Base-by-base conservation (phyloP, 2,797 vertebrate genomes). In the Crax fasciolata region DNA sequence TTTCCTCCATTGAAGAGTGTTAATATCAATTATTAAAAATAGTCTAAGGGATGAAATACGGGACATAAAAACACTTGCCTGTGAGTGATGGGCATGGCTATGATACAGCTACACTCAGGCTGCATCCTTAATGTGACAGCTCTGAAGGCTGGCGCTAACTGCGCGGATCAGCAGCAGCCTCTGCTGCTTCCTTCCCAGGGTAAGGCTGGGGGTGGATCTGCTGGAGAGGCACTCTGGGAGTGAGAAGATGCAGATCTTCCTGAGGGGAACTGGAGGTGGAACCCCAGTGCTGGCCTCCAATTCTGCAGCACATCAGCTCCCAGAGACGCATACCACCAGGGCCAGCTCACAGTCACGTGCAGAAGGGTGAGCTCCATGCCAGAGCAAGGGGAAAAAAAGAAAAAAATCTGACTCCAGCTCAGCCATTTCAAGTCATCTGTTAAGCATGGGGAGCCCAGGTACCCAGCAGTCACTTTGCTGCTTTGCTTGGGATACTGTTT, bases 11-110 rank as follows among this genome's bases (percentile, higher is more conserved):
- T 78, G 13, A 13, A 24, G 70, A 94, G 67, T 28, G 82, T 87
- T 89, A 89, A 81, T 90, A 86, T 83, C 73, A 70, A 84, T 95
- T 92, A 92, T 94, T 94, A 63, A 89, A 94, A 86, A 67, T 19
- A 89, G 66, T 70, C 62, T 74, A 57, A 91, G 48, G 66, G 65
- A 84, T 21, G 19, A 91, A 71, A 77, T 71, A 43, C 2, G 21
- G 70, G 77, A 25, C 52, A 66, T 59, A 32, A 87, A 86, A 86
- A 38, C 43, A 49, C 66, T 43, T 73, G 77, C 41, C 77, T 3
- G 0, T 44, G 61, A 70, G 43, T 10, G 57, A 84, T 65, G 65
- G 71, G 41, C 76, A 62, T 48, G 54, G 35, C 57, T 79, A 38
- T 16, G 59, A 30, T n/a, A 30, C 43, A 58, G 48, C 80, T 85